Evolutionary conservation across 1,140 invertebrate genomes (phyloP).

Genomic region (Brachionus plicatilis): DNA sequence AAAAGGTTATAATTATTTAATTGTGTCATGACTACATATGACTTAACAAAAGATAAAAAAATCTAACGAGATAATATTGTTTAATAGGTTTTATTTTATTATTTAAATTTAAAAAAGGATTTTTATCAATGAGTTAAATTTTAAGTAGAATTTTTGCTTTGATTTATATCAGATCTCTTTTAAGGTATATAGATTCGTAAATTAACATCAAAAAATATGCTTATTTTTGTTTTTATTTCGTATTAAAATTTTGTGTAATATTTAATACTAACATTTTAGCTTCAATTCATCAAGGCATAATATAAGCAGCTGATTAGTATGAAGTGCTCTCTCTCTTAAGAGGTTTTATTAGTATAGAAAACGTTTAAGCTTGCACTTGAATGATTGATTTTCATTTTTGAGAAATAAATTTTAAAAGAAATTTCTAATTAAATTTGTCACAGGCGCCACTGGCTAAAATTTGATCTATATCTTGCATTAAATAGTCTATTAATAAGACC

Average conservation of each 20-base stretch:
- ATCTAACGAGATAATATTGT: neutral
- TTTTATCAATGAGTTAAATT: neutral
- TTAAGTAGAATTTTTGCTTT: neutral
- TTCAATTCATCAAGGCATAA: neutral
- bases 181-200: neutral
- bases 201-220: neutral
- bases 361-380: neutral
- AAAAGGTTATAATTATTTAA: neutral
- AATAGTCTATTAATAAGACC: neutral
- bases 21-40: neutral
- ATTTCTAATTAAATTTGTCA: neutral
- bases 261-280: neutral
- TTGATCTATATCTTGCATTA: neutral
- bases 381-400: neutral
- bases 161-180: neutral
- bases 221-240: neutral
- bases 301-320: neutral
- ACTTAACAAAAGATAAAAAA: neutral
- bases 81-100: neutral
- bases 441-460: neutral
- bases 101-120: neutral
- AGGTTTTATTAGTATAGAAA: neutral
- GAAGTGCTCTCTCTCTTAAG: neutral
- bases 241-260: neutral
- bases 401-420: neutral